These are phyloP conservation scores for Sturnus vulgaris DNA, from an alignment of 2,113 vertebrate genomes.

Conservation along the genomic window DNA sequence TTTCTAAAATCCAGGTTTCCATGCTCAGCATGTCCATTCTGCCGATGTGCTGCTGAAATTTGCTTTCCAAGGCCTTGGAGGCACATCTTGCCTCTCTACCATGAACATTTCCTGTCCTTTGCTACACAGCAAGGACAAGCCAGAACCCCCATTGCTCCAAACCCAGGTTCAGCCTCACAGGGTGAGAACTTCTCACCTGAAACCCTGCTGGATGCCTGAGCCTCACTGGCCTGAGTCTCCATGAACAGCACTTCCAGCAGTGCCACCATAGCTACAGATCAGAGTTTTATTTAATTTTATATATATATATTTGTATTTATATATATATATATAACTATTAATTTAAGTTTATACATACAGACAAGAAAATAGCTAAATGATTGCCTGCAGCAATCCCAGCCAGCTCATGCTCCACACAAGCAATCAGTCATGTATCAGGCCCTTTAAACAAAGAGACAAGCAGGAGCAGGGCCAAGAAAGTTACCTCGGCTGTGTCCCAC, in stretches of 20 bases:
- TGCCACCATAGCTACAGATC: background rate
- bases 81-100: background rate
- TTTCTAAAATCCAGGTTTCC: background rate
- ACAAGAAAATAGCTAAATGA: background rate
- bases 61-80: background rate
- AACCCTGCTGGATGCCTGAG: background rate
- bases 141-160: background rate
- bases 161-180: background rate
- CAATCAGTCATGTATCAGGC: fast-evolving
- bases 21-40: background rate
- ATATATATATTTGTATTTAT: background rate
- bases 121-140: background rate
- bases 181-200: background rate
- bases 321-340: no score
- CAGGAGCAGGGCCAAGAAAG: background rate
- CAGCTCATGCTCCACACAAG: background rate
- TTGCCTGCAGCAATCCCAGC: background rate
- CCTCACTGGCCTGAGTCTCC: background rate
- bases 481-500: background rate
- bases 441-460: background rate
- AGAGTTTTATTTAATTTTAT: background rate
- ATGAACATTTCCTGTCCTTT: background rate
- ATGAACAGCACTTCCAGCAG: background rate
- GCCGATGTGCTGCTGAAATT: background rate
- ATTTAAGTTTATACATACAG: background rate